Evolutionary conservation across 1,140 invertebrate species (phyloP), one percentile per base, ranked within the genome.

Genomic region (Achroia grisella): DNA sequence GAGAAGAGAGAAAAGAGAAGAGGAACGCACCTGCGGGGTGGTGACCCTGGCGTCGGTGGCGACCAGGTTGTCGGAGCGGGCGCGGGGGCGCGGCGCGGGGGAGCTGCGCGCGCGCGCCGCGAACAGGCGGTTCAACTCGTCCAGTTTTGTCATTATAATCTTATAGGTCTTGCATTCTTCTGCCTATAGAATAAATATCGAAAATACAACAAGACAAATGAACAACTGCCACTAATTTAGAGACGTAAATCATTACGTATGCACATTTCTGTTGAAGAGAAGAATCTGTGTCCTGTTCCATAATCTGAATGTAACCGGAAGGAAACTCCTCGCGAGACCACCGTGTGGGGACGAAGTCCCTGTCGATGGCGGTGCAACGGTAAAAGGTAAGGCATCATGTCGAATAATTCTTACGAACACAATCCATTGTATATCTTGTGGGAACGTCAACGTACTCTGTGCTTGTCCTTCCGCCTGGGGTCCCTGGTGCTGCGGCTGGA

Each of bases 101-200:
- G 37, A 30, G 17, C 4, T 43, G 37, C 32, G 29, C 13, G 34
- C 29, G 11, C 13, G 42, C 39, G 53, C 45, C 15, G 48, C 56
- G 39, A 76, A 68, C 39, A 75, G 39, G 0, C 64, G 71, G 32
- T 59, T 68, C 43, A 81, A 41, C 29, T 81, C 72, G 48, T 81
- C 77, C 44, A 81, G 43, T 43, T 77, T 78, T n/a, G 44, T 61
- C 67, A 78, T 77, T 47, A 81, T 81, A n/a, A 81, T 72, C 51
- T 81, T 73, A 55, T 78, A 81, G 0, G 77, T 81, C 44, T 71
- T 75, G 56, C 72, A 78, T 10, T 75, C 71, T 3, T 74, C 62
- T 1, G 59, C 52, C 77, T 81, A 56, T 28, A 40, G 34, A 33
- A 27, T 23, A 11, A 31, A 9, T n/a, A n/a, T n/a, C n/a, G n/a